A percentile compares a stretch with the other conserved stretches of the same genome.
Evolutionary conservation across 2,113 vertebrate genomes (phyloP).

Genomic region (Mormyrus iriodes): DNA sequence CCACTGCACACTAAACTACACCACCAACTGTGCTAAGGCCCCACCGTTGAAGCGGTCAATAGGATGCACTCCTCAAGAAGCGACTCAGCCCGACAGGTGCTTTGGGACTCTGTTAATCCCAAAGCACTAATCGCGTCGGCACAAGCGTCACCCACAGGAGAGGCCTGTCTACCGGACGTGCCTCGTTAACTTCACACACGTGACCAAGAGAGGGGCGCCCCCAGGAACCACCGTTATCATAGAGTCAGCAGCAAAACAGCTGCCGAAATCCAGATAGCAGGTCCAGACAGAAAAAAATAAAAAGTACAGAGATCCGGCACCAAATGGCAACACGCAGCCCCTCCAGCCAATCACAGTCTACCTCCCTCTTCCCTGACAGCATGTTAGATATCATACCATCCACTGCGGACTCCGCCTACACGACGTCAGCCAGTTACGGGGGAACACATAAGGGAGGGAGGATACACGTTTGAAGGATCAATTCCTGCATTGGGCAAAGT

Average conservation of each 20-base stretch:
- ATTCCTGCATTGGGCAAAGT: background rate
- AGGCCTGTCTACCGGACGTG: background rate
- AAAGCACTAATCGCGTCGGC: background rate
- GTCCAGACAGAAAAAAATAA: background rate
- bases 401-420: constrained; percentile 47
- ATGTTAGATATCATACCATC: constrained; percentile 45
- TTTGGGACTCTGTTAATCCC: background rate
- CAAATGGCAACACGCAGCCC: background rate
- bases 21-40: background rate
- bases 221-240: background rate
- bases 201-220: background rate
- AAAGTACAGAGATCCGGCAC: background rate
- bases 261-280: background rate
- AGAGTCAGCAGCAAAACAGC: background rate
- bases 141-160: background rate
- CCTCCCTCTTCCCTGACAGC: constrained; percentile 23
- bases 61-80: background rate
- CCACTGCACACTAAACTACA: constrained; percentile 8
- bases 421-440: constrained; percentile 42
- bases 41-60: background rate
- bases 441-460: constrained; percentile 22
- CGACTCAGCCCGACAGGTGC: background rate
- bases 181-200: background rate
- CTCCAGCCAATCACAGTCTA: constrained; percentile 15
- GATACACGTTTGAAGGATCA: background rate